phyloP scores from a whole-genome alignment of 2,113 vertebrate species.

The Cricetomys ansorgei region DNA sequence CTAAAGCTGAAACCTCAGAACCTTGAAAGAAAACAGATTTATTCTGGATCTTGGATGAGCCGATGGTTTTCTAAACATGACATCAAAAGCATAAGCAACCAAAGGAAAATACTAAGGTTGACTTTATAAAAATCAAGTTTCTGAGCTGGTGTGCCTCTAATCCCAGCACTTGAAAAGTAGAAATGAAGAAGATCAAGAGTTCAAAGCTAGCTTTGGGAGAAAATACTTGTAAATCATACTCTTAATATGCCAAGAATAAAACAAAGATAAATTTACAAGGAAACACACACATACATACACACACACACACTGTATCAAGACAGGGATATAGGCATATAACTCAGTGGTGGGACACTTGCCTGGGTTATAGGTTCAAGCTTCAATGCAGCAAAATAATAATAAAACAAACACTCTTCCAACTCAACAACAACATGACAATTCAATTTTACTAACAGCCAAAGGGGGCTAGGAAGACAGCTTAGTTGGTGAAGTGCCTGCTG shows the following conservation, averaged over 20 bases:
- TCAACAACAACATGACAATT: not conserved
- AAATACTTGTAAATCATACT: slow-evolving; percentile 19
- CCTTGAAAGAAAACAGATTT: not conserved
- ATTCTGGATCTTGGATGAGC: not conserved
- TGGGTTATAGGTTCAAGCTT: not conserved
- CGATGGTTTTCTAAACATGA: not conserved
- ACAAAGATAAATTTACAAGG: not conserved
- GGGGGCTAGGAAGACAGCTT: not conserved
- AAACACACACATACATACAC: not conserved
- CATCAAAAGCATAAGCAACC: slow-evolving; percentile 10
- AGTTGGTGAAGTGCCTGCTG: not conserved
- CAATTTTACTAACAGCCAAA: not conserved
- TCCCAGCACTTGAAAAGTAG: not conserved
- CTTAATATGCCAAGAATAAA: not conserved
- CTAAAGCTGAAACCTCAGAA: not conserved
- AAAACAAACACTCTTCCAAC: not conserved
- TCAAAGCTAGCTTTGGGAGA: not conserved
- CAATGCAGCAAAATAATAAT: not conserved
- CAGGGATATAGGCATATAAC: not conserved
- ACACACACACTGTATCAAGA: not conserved
- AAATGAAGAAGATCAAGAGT: too few species aligned
- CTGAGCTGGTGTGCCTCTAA: not conserved
- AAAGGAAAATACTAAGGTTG: not conserved
- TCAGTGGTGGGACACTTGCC: not conserved
- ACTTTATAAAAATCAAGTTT: slow-evolving; percentile 29